Percentiles rank a stretch among this genome's conserved stretches.
Evolutionary conservation across 2,888 invertebrate species (phyloP).

Genomic region (Poecilus cupreus): DNA sequence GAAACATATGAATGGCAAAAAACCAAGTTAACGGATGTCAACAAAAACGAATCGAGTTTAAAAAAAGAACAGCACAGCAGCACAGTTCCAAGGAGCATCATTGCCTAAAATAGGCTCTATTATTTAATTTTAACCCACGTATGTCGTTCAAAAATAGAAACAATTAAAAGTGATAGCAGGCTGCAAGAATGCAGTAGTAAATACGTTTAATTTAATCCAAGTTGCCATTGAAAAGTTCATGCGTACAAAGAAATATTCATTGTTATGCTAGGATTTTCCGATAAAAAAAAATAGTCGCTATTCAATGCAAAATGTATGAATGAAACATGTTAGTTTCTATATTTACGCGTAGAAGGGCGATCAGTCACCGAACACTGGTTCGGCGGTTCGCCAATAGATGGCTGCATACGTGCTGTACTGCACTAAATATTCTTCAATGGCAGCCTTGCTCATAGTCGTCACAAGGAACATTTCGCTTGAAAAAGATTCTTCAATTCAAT

Average conservation of each 20-base stretch:
- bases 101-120: constrained; percentile 57
- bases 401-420: not conserved
- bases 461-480: not conserved
- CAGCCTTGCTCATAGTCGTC: constrained; percentile 6
- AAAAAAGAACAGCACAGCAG: constrained; percentile 38
- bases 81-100: constrained; percentile 40
- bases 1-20: constrained; percentile 44
- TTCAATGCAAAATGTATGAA: constrained; percentile 39
- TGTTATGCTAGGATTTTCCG: constrained; percentile 7
- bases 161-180: constrained; percentile 54
- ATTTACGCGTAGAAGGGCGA: constrained; percentile 35
- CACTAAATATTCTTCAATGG: not conserved
- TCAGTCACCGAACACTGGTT: constrained; percentile 17
- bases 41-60: constrained; percentile 43
- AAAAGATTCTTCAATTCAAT: too few relatives aligned
- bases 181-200: constrained; percentile 47
- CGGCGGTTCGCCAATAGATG: constrained; percentile 26
- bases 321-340: constrained; percentile 44
- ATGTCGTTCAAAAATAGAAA: constrained; percentile 53
- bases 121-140: constrained; percentile 59
- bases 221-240: not conserved
- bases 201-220: constrained; percentile 10
- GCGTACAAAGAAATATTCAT: not conserved
- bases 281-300: constrained; percentile 1
- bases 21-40: constrained; percentile 50